phyloP scores from a whole-genome alignment of 2,797 vertebrate species.

The Holocentrus rufus region DNA sequence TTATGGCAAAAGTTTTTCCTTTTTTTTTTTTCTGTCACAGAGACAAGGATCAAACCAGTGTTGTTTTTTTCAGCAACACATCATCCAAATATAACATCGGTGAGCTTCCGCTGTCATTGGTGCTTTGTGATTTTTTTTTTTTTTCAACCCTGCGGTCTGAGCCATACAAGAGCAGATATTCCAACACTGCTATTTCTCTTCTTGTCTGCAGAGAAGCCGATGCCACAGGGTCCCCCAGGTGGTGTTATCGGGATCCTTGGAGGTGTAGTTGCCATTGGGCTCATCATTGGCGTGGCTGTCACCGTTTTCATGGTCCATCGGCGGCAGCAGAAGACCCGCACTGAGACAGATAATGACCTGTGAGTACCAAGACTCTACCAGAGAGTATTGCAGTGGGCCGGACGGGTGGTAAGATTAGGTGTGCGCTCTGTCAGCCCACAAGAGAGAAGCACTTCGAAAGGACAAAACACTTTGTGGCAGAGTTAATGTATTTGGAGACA shows the following conservation, averaged over 20 bases:
- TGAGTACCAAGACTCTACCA: slow-evolving; percentile 80
- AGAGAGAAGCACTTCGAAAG: slow-evolving; percentile 56
- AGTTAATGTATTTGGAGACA: slow-evolving; percentile 37
- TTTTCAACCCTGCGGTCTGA: slow-evolving; percentile 41
- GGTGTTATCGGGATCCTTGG: slow-evolving; percentile 87
- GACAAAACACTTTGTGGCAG: slow-evolving; percentile 37
- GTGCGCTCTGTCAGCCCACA: slow-evolving; percentile 60
- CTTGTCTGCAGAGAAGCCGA: slow-evolving; percentile 85
- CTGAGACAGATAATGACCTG: slow-evolving; percentile 83
- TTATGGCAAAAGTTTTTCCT: not conserved
- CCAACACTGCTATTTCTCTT: slow-evolving; percentile 62
- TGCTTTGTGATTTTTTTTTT: not conserved
- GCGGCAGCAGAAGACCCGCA: slow-evolving; percentile 84
- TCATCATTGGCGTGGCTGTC: slow-evolving; percentile 84
- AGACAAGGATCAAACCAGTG: not conserved
- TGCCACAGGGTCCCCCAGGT: slow-evolving; percentile 83
- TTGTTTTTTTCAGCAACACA: not conserved
- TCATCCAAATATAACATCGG: not conserved
- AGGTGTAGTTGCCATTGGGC: slow-evolving; percentile 81
- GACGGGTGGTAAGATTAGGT: slow-evolving; percentile 69
- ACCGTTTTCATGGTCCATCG: slow-evolving; percentile 87
- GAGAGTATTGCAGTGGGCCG: slow-evolving; percentile 55
- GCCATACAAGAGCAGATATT: slow-evolving; percentile 43
- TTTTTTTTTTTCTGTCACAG: not conserved
- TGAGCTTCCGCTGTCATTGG: slow-evolving; percentile 12